phyloP scores from a whole-genome alignment of 2,113 vertebrate genomes.

The Ceyx margarethae region DNA sequence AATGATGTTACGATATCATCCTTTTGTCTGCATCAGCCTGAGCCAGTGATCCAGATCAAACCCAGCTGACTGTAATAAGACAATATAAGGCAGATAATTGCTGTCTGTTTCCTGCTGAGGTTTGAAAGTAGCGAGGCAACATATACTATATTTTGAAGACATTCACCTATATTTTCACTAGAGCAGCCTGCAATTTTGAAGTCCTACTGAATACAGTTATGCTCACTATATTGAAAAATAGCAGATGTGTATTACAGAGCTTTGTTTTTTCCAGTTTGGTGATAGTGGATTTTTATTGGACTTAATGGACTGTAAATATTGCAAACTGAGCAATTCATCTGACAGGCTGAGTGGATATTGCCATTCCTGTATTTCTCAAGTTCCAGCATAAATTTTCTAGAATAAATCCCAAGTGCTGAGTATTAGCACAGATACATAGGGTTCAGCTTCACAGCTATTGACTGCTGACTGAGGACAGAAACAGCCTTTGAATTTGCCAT shows the following conservation, averaged over 20 bases:
- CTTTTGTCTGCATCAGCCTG: neutral
- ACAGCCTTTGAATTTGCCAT: neutral
- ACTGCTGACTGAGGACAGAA: fast-evolving
- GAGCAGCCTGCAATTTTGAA: neutral
- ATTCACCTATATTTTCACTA: neutral
- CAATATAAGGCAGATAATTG: neutral
- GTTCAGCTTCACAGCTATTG: neutral
- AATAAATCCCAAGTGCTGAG: neutral
- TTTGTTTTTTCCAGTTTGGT: neutral
- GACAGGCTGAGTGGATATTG: neutral
- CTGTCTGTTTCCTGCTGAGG: neutral
- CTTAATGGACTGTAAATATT: neutral
- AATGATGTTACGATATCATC: neutral
- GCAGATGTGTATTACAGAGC: neutral
- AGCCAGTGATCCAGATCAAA: neutral
- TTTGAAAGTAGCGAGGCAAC: neutral
- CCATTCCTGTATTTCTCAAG: neutral
- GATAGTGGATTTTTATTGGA: neutral
- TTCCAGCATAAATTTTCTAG: neutral
- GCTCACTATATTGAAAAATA: neutral
- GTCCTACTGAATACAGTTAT: neutral
- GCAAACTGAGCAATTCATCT: neutral
- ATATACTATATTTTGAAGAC: neutral
- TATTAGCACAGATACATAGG: neutral
- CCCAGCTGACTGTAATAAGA: neutral